Conservation (phyloP, 1,140 invertebrate genomes). For the Ooceraea biroi region DNA sequence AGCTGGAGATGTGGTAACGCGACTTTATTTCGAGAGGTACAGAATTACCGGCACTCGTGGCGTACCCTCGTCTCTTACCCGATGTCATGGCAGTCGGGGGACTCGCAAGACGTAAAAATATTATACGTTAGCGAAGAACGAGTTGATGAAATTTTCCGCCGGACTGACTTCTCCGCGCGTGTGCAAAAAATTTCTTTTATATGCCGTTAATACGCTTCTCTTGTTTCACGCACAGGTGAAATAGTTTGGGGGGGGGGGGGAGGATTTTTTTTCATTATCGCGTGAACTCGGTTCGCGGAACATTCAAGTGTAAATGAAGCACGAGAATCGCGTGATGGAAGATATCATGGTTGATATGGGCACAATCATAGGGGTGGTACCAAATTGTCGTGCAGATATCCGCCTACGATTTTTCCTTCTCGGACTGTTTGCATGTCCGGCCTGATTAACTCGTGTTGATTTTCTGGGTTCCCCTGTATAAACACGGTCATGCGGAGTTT, state of each 20-base stretch:
- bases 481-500: slow-evolving; percentile 28
- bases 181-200: not conserved
- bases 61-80: no score
- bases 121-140: no score
- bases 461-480: slow-evolving; percentile 61
- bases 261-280: not conserved
- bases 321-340: not conserved
- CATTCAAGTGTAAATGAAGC: not conserved
- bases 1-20: no score
- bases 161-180: not conserved
- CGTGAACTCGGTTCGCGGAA: not conserved
- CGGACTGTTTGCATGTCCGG: not conserved
- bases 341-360: not conserved
- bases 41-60: no score
- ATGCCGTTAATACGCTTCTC: not conserved
- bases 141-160: not conserved
- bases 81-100: no score
- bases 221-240: no score
- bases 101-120: no score
- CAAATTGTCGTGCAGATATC: not conserved
- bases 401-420: not conserved
- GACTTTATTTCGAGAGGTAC: no score
- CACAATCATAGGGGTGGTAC: no score
- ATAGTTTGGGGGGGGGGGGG: no score
- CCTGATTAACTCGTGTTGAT: slow-evolving; percentile 67